These are phyloP conservation scores for Heterochromis multidens DNA, from an alignment of 2,113 vertebrate genomes.

Conservation along the genomic window DNA sequence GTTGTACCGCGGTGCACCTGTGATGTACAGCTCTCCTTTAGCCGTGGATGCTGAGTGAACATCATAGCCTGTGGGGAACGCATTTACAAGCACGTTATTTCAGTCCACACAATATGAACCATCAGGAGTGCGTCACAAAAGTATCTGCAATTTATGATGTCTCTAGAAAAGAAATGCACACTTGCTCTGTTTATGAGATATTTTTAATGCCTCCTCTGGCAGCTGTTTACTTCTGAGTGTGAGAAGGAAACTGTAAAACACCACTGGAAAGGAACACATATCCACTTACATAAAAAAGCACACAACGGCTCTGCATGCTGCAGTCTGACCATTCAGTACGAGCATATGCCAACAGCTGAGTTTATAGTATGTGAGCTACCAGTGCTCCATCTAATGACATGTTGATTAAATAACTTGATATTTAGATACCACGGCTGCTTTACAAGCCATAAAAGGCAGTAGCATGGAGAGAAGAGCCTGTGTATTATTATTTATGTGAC, in stretches of 20 bases:
- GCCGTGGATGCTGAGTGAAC: constrained; percentile 85
- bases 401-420: constrained; percentile 66
- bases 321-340: not conserved
- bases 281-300: not conserved
- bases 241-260: constrained; percentile 37
- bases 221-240: constrained; percentile 14
- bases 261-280: constrained; percentile 3
- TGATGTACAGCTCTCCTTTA: constrained; percentile 82
- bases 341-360: constrained; percentile 36
- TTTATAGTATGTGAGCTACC: constrained; percentile 35
- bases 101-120: not conserved
- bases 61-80: constrained; percentile 81
- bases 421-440: constrained; percentile 35
- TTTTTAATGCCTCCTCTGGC: constrained; percentile 15
- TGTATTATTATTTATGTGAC: constrained; percentile 26
- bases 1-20: constrained; percentile 93
- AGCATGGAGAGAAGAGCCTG: not conserved
- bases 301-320: not conserved
- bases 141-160: not conserved
- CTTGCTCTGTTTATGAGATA: not conserved
- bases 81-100: not conserved
- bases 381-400: constrained; percentile 47
- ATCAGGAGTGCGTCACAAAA: not conserved
- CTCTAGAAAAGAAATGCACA: not conserved
- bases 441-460: constrained; percentile 58